Evolutionary conservation across 1,140 invertebrate species (phyloP), one percentile per base, ranked within the genome.

Genomic region (Parapsyche elsis): DNA sequence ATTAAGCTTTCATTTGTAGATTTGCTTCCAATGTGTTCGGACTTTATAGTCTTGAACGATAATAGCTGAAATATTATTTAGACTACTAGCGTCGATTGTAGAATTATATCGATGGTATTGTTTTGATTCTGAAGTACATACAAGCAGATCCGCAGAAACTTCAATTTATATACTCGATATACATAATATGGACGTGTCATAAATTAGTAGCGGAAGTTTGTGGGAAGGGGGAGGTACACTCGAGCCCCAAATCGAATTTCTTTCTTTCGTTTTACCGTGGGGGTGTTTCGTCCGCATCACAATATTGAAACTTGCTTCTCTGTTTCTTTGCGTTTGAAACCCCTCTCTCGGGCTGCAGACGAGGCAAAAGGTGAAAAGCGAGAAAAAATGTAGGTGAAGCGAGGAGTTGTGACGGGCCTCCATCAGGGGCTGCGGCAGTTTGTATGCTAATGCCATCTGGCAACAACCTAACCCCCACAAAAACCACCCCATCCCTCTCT

Each of bases 401-500:
- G 53, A 76, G 78, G 77, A 75, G 80, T 64, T 73, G 82, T 83
- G 82, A 83, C 80, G 80, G 67, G 77, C 79, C 71, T 80, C 81
- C 79, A 83, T 83, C 81, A 81, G 78, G 30, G 71, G 71, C 71
- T 53, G 61, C 70, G 76, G 82, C 82, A 83, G 80, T 83, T 83
- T 83, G 82, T 81, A 83, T 83, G 82, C 71, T 83, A 83, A 83
- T 83, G 80, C 64, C 70, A 77, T 78, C 79, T 74, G 59, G 71
- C 24, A 16, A 46, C 44, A 59, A 38, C 46, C 16, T 38, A 46
- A 44, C 12, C 59, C 19, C 46, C 12, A 53, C 81, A n/a, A n/a
- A n/a, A n/a, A n/a, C 19, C 45, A 45, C n/a, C 71, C 79, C 23
- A 10, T 14, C 5, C 71, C 49, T 24, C 30, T 14, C 64, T 23